Evolutionary conservation across 2,113 vertebrate species (phyloP), one percentile per base, ranked within the genome.

Genomic region (Odobenus rosmarus): DNA sequence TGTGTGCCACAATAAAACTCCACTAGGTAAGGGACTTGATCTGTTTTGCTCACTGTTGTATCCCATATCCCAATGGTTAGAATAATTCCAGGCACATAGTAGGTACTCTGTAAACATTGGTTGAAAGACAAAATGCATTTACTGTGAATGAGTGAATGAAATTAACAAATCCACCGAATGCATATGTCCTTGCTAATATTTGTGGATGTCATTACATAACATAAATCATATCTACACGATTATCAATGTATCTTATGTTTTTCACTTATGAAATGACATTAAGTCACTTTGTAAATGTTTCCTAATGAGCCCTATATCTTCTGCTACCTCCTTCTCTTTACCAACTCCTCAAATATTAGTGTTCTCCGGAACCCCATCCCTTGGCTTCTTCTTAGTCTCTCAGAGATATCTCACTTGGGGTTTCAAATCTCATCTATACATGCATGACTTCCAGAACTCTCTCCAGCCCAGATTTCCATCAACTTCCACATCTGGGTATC

Each of bases 31-130:
- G 46, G 21, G 1, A 64, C 28, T 55, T 79, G 67, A 57, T 15
- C 85, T 82, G 3, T 67, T 96, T 96, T 64, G 42, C n/a, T 95
- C 74, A 69, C 4, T 82, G 64, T 36, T 93, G 12, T 88, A 71
- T 19, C 4, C 16, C 23, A 31, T 88, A 64, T 19, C 4, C 21
- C 31, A 51, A 21, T 51, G 80, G 36, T 46, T 93, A 90, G 33
- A 77, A 82, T 61, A 90, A 94, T 39, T 7, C 39, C 42, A 95
- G 31, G 15, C 76, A 90, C 10, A 81, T 46, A 77, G 36, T 77
- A 93, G 85, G 51, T 12, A 3, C 57, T 71, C 57, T 39, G 2
- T 80, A 74, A 90, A 62, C 76, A 84, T 4, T 79, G 26, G 28
- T n/a, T 69, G 46, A 80, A 90, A 81, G 26, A 95, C 76, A 88